These are phyloP conservation scores for Drosophila rhopaloa DNA, from an alignment of 1,140 invertebrate genomes.

Conservation along the genomic window DNA sequence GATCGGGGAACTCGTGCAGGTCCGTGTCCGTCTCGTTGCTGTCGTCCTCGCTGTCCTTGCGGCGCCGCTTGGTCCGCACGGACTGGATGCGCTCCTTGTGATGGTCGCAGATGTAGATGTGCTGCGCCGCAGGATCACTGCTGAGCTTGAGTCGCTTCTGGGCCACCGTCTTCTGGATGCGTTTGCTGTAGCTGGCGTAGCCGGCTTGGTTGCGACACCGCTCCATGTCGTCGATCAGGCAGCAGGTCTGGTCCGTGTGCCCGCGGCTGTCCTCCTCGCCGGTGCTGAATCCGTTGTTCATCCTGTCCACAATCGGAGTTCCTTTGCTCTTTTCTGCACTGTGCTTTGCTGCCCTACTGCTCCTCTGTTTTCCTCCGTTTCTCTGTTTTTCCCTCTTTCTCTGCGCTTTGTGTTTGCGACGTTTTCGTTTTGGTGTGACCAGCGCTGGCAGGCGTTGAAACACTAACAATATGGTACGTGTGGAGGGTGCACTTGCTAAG, in stretches of 20 bases:
- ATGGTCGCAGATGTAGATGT: constrained; percentile 98
- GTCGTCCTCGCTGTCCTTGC: constrained; percentile 97
- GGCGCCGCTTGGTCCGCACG: constrained; percentile 93
- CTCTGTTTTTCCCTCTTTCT: constrained; percentile 5
- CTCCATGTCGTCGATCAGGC: constrained; percentile 95
- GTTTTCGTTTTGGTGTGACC: not conserved
- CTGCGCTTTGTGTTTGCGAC: constrained; percentile 11
- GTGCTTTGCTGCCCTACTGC: not conserved
- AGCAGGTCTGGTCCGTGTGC: constrained; percentile 95
- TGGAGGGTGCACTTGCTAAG: too few species aligned
- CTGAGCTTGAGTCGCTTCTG: constrained; percentile 95
- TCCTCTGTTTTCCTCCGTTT: constrained; percentile 20
- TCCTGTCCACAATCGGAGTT: constrained; percentile 48
- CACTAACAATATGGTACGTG: too few species aligned
- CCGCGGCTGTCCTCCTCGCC: constrained; percentile 94
- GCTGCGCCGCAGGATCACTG: constrained; percentile 93
- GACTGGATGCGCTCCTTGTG: constrained; percentile 98
- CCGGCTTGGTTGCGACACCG: constrained; percentile 93
- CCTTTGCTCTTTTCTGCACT: constrained; percentile 7
- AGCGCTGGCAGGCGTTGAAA: too few species aligned
- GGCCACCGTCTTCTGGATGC: constrained; percentile 98
- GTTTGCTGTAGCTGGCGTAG: constrained; percentile 98
- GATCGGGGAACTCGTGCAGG: constrained; percentile 94
- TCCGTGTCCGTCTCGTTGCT: constrained; percentile 95
- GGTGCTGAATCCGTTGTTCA: constrained; percentile 94